These are phyloP conservation scores for Minunthozetes semirufus DNA, from an alignment of 2,888 invertebrate species.

Conservation along the genomic window DNA sequence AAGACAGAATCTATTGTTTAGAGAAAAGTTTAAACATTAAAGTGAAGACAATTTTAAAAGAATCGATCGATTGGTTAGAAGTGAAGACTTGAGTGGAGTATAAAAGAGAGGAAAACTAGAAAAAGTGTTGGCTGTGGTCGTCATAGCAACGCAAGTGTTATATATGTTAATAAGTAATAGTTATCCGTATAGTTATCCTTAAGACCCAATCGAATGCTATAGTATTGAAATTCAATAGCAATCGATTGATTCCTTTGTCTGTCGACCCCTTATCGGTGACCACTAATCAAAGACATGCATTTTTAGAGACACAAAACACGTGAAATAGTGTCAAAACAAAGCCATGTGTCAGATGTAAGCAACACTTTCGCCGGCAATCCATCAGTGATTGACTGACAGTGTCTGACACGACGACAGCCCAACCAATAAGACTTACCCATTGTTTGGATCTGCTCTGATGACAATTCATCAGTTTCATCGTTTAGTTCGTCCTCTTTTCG, in stretches of 20 bases:
- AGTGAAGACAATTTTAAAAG: background rate
- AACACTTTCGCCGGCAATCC: conserved; percentile 6
- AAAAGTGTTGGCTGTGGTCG: background rate
- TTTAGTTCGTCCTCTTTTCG: conserved; percentile 16
- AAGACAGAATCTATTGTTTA: background rate
- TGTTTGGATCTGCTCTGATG: background rate
- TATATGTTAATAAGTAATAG: conserved; percentile 43
- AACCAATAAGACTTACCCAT: background rate
- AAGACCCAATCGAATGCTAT: conserved; percentile 31
- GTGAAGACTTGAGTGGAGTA: background rate
- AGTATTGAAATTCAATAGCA: background rate
- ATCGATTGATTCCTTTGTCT: background rate
- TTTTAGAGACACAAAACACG: background rate
- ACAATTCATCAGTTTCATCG: background rate
- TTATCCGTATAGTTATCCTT: conserved; percentile 43
- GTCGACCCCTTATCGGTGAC: background rate
- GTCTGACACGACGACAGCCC: background rate
- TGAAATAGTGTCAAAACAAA: conserved; percentile 8
- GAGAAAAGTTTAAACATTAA: background rate
- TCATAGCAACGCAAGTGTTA: conserved; percentile 27
- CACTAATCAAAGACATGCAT: background rate
- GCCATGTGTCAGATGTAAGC: background rate
- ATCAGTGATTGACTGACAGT: conserved; percentile 2
- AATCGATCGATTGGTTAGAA: background rate
- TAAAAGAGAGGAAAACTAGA: background rate